These are phyloP conservation scores for Tenodera sinensis DNA, from an alignment of 2,888 invertebrate species.

Conservation along the genomic window DNA sequence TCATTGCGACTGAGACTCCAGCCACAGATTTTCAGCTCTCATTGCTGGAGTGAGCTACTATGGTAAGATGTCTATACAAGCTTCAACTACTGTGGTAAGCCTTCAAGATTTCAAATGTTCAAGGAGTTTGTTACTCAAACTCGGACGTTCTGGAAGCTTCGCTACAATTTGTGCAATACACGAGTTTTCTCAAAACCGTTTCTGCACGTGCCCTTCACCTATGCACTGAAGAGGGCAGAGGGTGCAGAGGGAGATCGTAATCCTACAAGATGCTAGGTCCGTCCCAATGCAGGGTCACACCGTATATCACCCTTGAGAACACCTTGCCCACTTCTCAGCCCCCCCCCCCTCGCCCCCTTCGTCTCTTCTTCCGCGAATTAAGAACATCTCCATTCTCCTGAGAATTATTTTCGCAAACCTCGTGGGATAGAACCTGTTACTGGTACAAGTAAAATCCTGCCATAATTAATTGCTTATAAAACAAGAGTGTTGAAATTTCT, in stretches of 20 bases:
- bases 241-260: background rate
- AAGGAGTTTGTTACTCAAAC: too few species aligned
- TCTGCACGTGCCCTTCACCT: too few species aligned
- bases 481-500: background rate
- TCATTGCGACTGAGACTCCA: too few species aligned
- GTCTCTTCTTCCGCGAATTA: background rate
- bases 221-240: background rate
- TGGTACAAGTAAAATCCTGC: background rate
- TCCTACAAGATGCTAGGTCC: conserved; percentile 8
- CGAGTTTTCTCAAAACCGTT: too few species aligned
- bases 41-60: too few species aligned
- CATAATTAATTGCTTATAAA: background rate
- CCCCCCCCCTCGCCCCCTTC: too few species aligned
- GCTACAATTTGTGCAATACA: too few species aligned
- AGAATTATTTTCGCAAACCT: background rate
- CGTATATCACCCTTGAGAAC: conserved; percentile 3
- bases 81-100: too few species aligned
- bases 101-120: too few species aligned
- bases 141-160: too few species aligned
- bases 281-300: background rate
- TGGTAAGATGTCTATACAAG: too few species aligned
- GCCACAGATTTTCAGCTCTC: too few species aligned
- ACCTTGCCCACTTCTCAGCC: background rate
- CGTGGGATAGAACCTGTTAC: background rate
- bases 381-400: background rate